Evolutionary conservation across 1,140 invertebrate species (phyloP).

Genomic region (Yoshiicerus persimilis): DNA sequence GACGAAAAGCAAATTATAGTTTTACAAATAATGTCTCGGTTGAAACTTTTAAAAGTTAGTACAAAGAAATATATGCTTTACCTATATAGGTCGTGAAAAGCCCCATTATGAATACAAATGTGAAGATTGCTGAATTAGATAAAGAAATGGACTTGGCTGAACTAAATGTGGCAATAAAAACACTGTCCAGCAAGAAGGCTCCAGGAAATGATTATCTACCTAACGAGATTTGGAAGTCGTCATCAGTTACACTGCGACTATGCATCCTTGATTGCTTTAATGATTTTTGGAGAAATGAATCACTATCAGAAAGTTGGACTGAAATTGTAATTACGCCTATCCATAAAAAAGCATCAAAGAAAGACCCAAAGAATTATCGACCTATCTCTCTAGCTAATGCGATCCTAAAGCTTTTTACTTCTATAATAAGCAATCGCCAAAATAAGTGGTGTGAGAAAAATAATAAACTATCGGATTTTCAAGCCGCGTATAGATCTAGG

Average conservation of each 20-base stretch:
- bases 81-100: too few relatives aligned
- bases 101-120: too few relatives aligned
- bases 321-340: slow-evolving; percentile 4
- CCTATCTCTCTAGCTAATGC: slow-evolving; percentile 28
- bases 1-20: background rate
- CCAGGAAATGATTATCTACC: slow-evolving; percentile 44
- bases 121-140: background rate
- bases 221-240: slow-evolving; percentile 39
- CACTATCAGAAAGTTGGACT: background rate
- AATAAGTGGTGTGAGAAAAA: background rate
- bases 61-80: background rate
- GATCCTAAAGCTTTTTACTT: slow-evolving; percentile 26
- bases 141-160: background rate
- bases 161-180: slow-evolving; percentile 23
- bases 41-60: background rate
- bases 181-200: slow-evolving; percentile 42
- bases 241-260: background rate
- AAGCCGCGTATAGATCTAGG: slow-evolving; percentile 29
- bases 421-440: background rate
- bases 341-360: slow-evolving; percentile 20
- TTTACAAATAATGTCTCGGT: background rate
- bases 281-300: background rate
- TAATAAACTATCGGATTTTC: background rate
- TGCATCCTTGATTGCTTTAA: background rate
- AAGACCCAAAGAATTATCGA: slow-evolving; percentile 18